Percentiles rank a stretch among this genome's conserved stretches.
Evolutionary conservation across 2,888 invertebrate genomes (phyloP).

Genomic region (Nudaria mundana): DNA sequence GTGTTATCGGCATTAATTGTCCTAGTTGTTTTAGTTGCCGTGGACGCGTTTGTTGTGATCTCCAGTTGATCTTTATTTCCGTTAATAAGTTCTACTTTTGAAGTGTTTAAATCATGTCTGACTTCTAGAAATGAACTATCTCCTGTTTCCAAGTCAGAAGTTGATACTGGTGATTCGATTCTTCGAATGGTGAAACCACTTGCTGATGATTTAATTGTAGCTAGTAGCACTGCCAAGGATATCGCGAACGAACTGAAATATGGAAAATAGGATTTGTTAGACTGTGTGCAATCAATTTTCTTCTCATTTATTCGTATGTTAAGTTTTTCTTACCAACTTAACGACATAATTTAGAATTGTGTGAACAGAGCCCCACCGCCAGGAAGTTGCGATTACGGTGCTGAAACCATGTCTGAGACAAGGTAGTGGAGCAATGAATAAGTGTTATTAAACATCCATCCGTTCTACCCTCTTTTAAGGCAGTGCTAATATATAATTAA

Average conservation of each 20-base stretch:
- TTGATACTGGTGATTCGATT: constrained; percentile 10
- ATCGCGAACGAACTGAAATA: constrained; percentile 62
- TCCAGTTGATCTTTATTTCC: background rate
- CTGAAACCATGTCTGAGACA: constrained; percentile 3
- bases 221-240: constrained; percentile 46
- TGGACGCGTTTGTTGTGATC: background rate
- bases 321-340: constrained; percentile 13
- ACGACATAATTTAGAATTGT: constrained; percentile 15
- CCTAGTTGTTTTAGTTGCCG: background rate
- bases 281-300: too few relatives aligned
- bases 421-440: constrained; percentile 17
- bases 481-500: constrained; percentile 25
- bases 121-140: constrained; percentile 45
- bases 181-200: constrained; percentile 47
- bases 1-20: background rate
- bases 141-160: constrained; percentile 38
- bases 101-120: constrained; percentile 32
- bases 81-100: background rate
- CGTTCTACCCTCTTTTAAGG: constrained; percentile 6
- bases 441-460: constrained; percentile 30
- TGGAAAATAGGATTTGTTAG: constrained; percentile 16
- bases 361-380: background rate
- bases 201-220: constrained; percentile 42
- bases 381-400: constrained; percentile 7
- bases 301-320: too few relatives aligned